Percentiles rank a stretch among this genome's conserved stretches.
Conservation (phyloP, 1,140 invertebrate species). For the Sarcophaga peregrina region DNA sequence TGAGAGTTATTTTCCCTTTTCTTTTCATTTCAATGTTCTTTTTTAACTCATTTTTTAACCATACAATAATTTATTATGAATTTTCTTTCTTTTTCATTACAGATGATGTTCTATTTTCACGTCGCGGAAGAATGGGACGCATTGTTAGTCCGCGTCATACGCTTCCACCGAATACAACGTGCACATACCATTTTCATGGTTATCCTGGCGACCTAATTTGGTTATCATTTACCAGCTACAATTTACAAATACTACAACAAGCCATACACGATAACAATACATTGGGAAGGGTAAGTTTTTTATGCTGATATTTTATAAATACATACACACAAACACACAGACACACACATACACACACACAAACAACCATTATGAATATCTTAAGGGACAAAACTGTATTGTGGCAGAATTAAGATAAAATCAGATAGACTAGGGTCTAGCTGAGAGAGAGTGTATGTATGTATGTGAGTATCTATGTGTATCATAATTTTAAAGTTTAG, state of each 20-base stretch:
- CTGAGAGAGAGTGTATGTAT: too few species aligned
- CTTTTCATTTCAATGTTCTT: too few species aligned
- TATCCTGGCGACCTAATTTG: constrained; percentile 82
- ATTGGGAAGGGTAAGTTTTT: constrained; percentile 62
- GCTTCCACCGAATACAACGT: constrained; percentile 85
- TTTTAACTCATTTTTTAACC: not conserved
- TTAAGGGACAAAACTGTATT: too few species aligned
- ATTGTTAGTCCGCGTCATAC: constrained; percentile 84
- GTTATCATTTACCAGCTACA: constrained; percentile 88
- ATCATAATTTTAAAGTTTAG: too few species aligned
- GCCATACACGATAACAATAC: constrained; percentile 67
- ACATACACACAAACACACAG: not conserved
- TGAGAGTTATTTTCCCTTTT: too few species aligned
- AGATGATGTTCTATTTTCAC: constrained; percentile 69
- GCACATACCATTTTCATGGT: constrained; percentile 85
- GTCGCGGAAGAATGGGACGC: constrained; percentile 72
- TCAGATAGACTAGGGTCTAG: too few species aligned
- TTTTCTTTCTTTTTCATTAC: constrained; percentile 42
- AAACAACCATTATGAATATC: not conserved
- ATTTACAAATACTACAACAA: constrained; percentile 75
- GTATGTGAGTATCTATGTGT: too few species aligned
- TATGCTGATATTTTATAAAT: not conserved
- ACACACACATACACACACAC: not conserved
- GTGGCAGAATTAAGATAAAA: too few species aligned
- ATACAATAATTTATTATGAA: not conserved